Percentiles rank a stretch among this genome's conserved stretches.
These are phyloP conservation scores for Heteromormyrus szaboi DNA, from an alignment of 2,797 vertebrate species.

Conservation along the genomic window DNA sequence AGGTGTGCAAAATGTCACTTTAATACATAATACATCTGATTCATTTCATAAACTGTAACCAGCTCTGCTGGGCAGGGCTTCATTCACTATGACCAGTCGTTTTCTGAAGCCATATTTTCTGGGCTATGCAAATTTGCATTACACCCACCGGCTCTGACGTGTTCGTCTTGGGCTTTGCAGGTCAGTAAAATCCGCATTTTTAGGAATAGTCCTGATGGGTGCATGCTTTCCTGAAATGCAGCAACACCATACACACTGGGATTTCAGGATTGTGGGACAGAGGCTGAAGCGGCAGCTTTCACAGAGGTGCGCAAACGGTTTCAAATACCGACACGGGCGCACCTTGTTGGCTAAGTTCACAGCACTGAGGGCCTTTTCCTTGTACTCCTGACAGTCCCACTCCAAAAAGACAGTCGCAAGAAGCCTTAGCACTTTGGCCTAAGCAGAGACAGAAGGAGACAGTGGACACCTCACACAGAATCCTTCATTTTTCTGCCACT, in stretches of 20 bases:
- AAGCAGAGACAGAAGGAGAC: conserved; percentile 32
- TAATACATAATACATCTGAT: background rate
- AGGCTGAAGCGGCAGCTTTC: background rate
- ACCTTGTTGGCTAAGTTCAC: conserved; percentile 84
- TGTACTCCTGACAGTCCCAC: conserved; percentile 67
- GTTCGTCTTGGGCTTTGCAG: conserved; percentile 60
- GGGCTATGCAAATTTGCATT: background rate
- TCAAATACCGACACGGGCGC: background rate
- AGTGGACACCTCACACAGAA: background rate
- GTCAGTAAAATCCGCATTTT: conserved; percentile 80
- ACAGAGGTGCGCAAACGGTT: background rate
- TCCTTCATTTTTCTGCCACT: background rate
- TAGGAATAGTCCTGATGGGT: conserved; percentile 71
- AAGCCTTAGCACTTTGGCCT: conserved; percentile 81
- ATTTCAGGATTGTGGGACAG: background rate
- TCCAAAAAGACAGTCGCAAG: conserved; percentile 78
- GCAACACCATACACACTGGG: background rate
- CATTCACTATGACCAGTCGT: background rate
- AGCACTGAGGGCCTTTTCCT: conserved; percentile 71
- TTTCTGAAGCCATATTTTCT: background rate
- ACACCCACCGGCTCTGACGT: conserved; percentile 68
- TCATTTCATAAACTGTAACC: background rate
- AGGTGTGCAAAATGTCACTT: background rate
- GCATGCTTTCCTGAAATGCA: conserved; percentile 64
- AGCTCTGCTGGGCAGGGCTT: background rate